Evolutionary conservation across 2,113 vertebrate species (phyloP), one percentile per base, ranked within the genome.

Genomic region (Balaenoptera acutorostrata): DNA sequence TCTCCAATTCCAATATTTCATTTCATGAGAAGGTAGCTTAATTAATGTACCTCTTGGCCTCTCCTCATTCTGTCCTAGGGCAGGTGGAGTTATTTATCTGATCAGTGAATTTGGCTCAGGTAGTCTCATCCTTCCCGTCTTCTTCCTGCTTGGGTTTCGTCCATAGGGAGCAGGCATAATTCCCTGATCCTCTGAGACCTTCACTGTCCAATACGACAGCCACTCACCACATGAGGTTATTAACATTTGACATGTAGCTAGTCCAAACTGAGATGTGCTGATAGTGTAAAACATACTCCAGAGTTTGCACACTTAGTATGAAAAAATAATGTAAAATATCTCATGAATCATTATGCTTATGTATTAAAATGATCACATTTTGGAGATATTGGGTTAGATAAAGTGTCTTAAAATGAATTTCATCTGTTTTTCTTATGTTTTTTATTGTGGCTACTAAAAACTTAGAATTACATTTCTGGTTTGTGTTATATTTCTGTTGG

Each of bases 401-500:
- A 55, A 74, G 74, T 31, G 49, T 21, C 80, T 44, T 46, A 27
- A 72, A 81, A 39, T 61, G 10, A 64, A 29, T 61, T 52, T 81
- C 27, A 36, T 8, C 36, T 71, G 8, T 41, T 91, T 52, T 81
- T 75, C 52, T 66, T 52, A 31, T 41, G 68, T 59, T 55, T 63
- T 36, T 29, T 66, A 52, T 15, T 11, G 1, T 9, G 52, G 23
- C 83, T 33, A 2, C 74, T 44, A 31, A 12, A 49, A 20, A 6
- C 44, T 41, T 17, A 8, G 14, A 68, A 59, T n/a, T 4, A 23
- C 3, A 6, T 5, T 6, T 72, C 44, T 59, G 27, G 41, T 41
- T 75, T n/a, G 44, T 6, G 0, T n/a, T 52, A 0, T 3, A 2
- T 61, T 57, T 64, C 39, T 71, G 0, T 10, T 12, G 68, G 46